These are phyloP conservation scores for Trichomalopsis sarcophagae DNA, from an alignment of 1,140 invertebrate genomes.

Conservation along the genomic window DNA sequence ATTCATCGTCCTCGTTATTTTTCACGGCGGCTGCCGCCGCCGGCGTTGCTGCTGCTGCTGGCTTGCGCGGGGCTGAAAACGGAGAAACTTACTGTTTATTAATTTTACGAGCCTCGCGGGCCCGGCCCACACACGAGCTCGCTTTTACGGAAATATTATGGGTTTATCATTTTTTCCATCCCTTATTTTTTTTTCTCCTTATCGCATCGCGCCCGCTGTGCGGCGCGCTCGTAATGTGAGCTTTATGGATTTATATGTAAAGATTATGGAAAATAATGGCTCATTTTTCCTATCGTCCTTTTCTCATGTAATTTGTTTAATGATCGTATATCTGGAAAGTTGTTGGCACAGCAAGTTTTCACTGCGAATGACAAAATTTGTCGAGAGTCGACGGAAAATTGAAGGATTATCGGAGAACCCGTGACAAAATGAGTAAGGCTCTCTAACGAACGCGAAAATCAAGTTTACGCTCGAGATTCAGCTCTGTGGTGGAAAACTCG, in stretches of 20 bases:
- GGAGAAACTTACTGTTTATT: constrained; percentile 30
- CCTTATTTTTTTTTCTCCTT: not conserved
- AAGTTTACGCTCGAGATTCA: too few species aligned
- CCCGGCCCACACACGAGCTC: too few species aligned
- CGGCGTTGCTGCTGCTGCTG: too few species aligned
- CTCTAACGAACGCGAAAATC: too few species aligned
- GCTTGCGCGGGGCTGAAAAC: not conserved
- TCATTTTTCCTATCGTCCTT: not conserved
- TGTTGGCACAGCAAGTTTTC: too few species aligned
- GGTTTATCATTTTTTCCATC: not conserved
- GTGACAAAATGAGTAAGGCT: too few species aligned
- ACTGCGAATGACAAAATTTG: too few species aligned
- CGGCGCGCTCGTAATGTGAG: not conserved
- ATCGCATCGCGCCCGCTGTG: not conserved
- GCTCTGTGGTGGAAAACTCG: too few species aligned
- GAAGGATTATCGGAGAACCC: too few species aligned
- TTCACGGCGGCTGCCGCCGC: not conserved
- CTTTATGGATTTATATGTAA: not conserved
- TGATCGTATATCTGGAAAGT: too few species aligned
- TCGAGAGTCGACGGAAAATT: too few species aligned
- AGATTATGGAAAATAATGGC: not conserved
- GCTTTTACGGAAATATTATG: not conserved
- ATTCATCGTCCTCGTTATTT: constrained; percentile 40
- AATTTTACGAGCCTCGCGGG: constrained; percentile 15
- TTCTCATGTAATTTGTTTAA: not conserved